Base-by-base conservation (phyloP, 2,113 vertebrate species). In the Cryptoleucopteryx plumbea region DNA sequence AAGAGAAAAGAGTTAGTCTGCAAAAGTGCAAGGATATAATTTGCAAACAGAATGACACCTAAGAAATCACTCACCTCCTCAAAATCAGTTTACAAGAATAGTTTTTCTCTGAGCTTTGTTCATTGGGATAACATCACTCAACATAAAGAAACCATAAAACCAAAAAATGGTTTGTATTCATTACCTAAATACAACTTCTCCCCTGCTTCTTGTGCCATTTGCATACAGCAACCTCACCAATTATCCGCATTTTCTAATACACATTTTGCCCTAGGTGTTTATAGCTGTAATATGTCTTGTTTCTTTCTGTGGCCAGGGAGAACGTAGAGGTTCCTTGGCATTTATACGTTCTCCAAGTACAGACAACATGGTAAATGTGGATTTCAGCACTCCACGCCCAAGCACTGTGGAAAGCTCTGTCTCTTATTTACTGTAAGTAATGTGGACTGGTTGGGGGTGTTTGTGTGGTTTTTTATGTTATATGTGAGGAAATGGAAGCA, bases 311-410 rank as follows among this genome's bases (percentile, higher is more conserved):
- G 68, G 26, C 5, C 93, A 99, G 99, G 99, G 99, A 52, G 99
- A 99, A 92, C 98, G 98, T 17, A 98, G 98, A 72, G 99, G 99
- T 17, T 99, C 99, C 7, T 96, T 99, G 97, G 99, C 99, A 85
- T 99, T 99, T 81, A 93, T 99, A 85, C 99, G 98, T 22, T 99
- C 99, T 38, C 98, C 98, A 27, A 98, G 98, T 58, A 98, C 97
- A 0, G 98, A 98, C 89, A 98, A 98, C 86, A 98, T 98, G 75
- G 98, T 99, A 12, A 98, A 98, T 12, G 95, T 99, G 48, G 98
- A 99, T 97, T 99, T 99, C 97, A 99, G 97, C 95, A 99, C 98
- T 11, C 99, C 98, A 5, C 98, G 88, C 27, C 97, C 98, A 16
- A 97, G 98, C 48, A 82, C 98, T 10, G 96, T 98, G 88, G 99